phyloP scores from a whole-genome alignment of 2,888 invertebrate species.

The Dicyrtoma fusca region DNA sequence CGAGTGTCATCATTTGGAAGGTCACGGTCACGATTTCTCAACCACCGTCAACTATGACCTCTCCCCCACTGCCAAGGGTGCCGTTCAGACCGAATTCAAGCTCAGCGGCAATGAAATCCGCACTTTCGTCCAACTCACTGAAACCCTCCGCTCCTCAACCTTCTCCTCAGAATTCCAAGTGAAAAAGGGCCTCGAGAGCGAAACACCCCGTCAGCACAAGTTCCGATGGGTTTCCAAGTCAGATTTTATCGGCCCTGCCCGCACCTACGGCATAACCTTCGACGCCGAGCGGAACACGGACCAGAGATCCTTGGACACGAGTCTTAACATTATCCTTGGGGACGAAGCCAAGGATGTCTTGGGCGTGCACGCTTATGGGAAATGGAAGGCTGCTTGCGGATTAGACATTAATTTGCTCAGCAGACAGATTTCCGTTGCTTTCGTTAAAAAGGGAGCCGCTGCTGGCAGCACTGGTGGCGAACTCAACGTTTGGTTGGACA shows the following conservation, averaged over 20 bases:
- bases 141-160: too few species aligned
- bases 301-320: not conserved
- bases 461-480: not conserved
- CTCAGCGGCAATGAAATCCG: not conserved
- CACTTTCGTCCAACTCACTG: too few species aligned
- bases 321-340: constrained; percentile 10
- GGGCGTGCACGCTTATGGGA: constrained; percentile 18
- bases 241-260: not conserved
- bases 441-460: not conserved
- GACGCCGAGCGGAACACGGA: not conserved
- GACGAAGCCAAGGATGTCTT: constrained; percentile 13
- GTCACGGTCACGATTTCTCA: not conserved
- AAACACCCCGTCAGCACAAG: not conserved
- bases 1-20: not conserved
- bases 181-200: not conserved
- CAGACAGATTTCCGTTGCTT: constrained; percentile 9
- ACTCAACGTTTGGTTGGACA: constrained; percentile 26
- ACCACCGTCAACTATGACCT: too few species aligned
- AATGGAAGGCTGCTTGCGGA: not conserved
- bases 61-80: too few species aligned
- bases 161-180: not conserved
- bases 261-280: constrained; percentile 3
- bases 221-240: constrained; percentile 3
- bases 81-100: not conserved
- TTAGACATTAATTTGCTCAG: constrained; percentile 16